phyloP scores from a whole-genome alignment of 2,888 invertebrate genomes.

The Amaurobius ferox region DNA sequence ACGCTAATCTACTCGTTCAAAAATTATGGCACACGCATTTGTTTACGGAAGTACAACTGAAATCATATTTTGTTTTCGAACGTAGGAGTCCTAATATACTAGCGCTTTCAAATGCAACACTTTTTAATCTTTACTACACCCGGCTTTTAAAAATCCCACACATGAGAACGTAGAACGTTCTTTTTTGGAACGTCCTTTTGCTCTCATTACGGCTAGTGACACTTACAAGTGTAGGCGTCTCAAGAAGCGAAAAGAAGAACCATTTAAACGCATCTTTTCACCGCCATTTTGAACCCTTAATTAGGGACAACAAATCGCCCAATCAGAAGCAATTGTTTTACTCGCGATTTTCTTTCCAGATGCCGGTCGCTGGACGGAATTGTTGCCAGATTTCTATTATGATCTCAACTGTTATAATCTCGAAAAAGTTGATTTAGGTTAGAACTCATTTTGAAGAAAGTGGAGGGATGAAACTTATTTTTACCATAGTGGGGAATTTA shows the following conservation, averaged over 20 bases:
- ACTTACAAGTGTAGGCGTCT: slow-evolving; percentile 29
- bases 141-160: neutral
- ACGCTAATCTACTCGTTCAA: too few relatives aligned
- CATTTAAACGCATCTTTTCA: slow-evolving; percentile 7
- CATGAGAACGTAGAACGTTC: neutral
- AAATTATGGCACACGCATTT: neutral
- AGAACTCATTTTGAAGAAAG: too few relatives aligned
- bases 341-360: neutral
- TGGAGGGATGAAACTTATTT: too few relatives aligned
- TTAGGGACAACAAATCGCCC: slow-evolving; percentile 52
- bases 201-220: neutral
- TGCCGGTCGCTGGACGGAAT: neutral
- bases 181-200: neutral
- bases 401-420: too few relatives aligned
- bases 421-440: too few relatives aligned
- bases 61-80: neutral
- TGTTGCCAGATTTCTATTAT: neutral
- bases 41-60: slow-evolving; percentile 7
- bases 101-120: neutral
- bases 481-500: too few relatives aligned
- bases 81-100: neutral
- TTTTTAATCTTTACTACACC: neutral
- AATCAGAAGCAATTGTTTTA: slow-evolving; percentile 44
- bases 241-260: neutral
- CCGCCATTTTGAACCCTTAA: slow-evolving; percentile 26